Evolutionary conservation across 2,888 invertebrate genomes (phyloP), one percentile per base, ranked within the genome.

Genomic region (Belgica antarctica): DNA sequence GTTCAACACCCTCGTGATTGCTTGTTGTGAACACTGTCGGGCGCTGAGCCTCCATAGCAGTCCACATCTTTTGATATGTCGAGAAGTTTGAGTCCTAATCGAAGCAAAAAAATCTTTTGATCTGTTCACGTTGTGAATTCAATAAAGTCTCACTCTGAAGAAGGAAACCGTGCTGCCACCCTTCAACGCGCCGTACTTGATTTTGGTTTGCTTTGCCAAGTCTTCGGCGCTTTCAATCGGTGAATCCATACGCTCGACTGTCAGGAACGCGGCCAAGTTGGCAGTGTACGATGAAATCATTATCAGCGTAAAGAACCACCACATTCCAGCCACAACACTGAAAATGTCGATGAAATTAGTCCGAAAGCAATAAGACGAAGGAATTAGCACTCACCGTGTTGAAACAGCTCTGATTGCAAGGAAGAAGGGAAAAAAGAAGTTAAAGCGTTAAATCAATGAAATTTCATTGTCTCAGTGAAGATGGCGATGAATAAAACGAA

Each of bases 201-300:
- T 97, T 80, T 93, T 92, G 0, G 94, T 95, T 81, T 99, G 98
- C 76, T 93, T 94, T 24, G 96, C 94, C 66, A 99, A 83, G 79
- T 97, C 97, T 76, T 97, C 96, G 0, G 94, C 96, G 75, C 91
- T 92, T 78, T 95, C 94, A 71, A 99, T 96, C 1, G 96, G 94
- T 8, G 92, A 91, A 74, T 94, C 94, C 92, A 95, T 94, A 74
- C 94, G 52, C 31, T 68, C 68, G 4, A 68, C 70, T 10, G 70
- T 70, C 41, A 70, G 25, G 24, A 70, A 70, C 4, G 70, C 70
- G 4, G 70, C 70, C 8, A 96, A 82, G 81, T 96, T 96, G 70
- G 96, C 96, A 19, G 96, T 96, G 80, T 96, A 96, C 5, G 95
- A 95, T 0, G 95, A 94, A 74, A 96, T 94, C 92, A 96, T 94